Evolutionary conservation across 2,888 invertebrate species (phyloP), one percentile per base, ranked within the genome.

Genomic region (Hyposoter dolosus): DNA sequence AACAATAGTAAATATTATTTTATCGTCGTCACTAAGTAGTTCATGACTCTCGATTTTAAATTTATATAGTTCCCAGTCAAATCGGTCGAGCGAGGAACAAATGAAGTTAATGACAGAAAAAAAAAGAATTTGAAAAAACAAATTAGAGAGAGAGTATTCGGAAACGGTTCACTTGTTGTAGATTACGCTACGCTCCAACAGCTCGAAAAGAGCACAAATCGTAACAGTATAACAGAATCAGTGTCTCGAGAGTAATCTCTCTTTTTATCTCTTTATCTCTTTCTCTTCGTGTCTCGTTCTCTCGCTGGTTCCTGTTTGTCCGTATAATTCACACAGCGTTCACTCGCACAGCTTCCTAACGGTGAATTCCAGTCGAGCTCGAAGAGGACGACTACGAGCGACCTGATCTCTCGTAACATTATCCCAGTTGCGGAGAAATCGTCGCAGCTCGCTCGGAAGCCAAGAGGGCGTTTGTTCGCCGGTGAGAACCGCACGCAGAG

Each of bases 371-470:
- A 90, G 90, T 91, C 89, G 88, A 90, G 60, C 35, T 47, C 71
- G 47, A 60, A 40, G 76, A 76, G 66, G 66, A 83, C 47, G 53
- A 71, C 63, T 74, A 53, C 71, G 63, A 88, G 87, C 91, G 89
- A 91, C 90, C 90, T 89, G 91, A 91, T 92, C 90, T 90, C 89
- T 87, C 89, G 90, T 90, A 91, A 90, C 91, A 89, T 91, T 90
- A 93, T 92, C 91, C 91, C 89, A 90, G 90, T 92, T 91, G 90
- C 86, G 89, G 92, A 90, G 92, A 92, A 93, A 93, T 92, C 92
- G 90, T 88, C 88, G 85, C 86, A 85, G 85, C 81, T 75, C 82
- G 72, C 10, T 40, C 83, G 79, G 84, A 86, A 88, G 84, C 74
- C 47, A 47, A 63, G 60, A 60, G 53, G 63, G 35, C 84, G 75